These are phyloP conservation scores for Anguilla obscura DNA, from an alignment of 2,797 vertebrate species.

Conservation along the genomic window DNA sequence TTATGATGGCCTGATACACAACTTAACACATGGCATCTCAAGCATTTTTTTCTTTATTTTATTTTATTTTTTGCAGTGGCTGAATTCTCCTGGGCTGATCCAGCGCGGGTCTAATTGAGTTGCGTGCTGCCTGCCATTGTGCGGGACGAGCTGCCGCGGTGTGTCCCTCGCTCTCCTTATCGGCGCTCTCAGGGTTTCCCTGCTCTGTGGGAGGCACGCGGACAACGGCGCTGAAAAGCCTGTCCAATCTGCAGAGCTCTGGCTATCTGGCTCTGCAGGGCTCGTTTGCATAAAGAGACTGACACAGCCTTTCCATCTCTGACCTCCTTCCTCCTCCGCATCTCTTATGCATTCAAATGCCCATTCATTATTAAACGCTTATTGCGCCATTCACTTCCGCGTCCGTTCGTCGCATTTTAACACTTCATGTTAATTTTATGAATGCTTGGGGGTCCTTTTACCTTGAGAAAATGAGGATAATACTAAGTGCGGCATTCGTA, in stretches of 20 bases:
- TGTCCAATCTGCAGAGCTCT: slow-evolving; percentile 21
- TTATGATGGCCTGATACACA: neutral
- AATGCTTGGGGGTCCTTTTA: slow-evolving; percentile 15
- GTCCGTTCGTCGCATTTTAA: neutral
- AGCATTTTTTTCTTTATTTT: neutral
- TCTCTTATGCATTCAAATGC: slow-evolving; percentile 22
- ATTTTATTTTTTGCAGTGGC: neutral
- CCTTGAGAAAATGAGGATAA: slow-evolving; percentile 26
- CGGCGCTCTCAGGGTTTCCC: slow-evolving; percentile 38
- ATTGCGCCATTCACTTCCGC: slow-evolving; percentile 39
- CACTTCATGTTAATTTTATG: slow-evolving; percentile 22
- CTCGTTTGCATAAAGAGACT: slow-evolving; percentile 43
- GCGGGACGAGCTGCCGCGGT: slow-evolving; percentile 20
- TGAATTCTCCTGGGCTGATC: slow-evolving; percentile 39
- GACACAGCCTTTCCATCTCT: slow-evolving; percentile 22
- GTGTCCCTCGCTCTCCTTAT: slow-evolving; percentile 38
- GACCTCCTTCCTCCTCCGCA: slow-evolving; percentile 22
- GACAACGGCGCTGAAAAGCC: slow-evolving; percentile 33
- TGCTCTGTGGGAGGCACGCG: slow-evolving; percentile 21
- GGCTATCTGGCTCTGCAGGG: slow-evolving; percentile 46
- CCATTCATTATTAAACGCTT: slow-evolving; percentile 32
- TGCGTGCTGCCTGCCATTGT: slow-evolving; percentile 37
- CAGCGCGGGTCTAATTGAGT: slow-evolving; percentile 46
- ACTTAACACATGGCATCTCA: neutral
- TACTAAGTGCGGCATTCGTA: neutral